Base-by-base conservation (phyloP, 30 jellyfish, hydroid and myxozoan species). In the Hydra vulgaris region DNA sequence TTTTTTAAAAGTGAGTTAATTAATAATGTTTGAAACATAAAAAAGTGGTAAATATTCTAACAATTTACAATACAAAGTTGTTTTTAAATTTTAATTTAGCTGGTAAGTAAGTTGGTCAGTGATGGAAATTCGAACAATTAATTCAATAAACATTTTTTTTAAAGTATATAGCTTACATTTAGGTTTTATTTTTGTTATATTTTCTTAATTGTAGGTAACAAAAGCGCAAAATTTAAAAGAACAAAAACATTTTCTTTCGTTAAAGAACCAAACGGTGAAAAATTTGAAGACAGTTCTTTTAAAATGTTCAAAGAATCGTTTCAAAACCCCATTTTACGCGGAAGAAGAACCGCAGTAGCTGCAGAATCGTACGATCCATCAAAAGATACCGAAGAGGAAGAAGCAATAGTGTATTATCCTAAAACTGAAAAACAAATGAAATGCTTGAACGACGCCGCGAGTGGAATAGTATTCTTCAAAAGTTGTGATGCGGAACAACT, bases 311-410 rank as follows among this genome's bases (percentile, higher is more conserved):
- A 40, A 12, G 61, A 40, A 3, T 40, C 61, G 61, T 40, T 40
- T 40, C 61, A 40, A 40, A 40, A 3, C 61, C 98, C 96, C 26
- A 18, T 22, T 19, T 25, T 82, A 25, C 54, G 84, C 69, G 98
- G 96, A 1, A 76, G 98, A 78, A 95, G 98, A 54, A 92, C 78
- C 40, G 98, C 98, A 7, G 98, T 92, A n/a, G 98, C 98, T 0
- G 98, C 96, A 17, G 98, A 92, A 84, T 92, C 98, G 17, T 92
- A 92, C 83, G 96, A 92, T 72, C 98, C 98, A 7, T 80, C 95
- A 19, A 77, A 79, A 27, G 95, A 87, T 67, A 72, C 22, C 0
- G 96, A 87, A 53, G 82, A 85, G 25, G 94, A 80, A 18, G 90
- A 87, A 66, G 25, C 17, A 12, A 82, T 92, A 17, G 85, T 79